Conservation (phyloP, 30 jellyfish, hydroid and myxozoan genomes). For the Catostylus mosaicus region DNA sequence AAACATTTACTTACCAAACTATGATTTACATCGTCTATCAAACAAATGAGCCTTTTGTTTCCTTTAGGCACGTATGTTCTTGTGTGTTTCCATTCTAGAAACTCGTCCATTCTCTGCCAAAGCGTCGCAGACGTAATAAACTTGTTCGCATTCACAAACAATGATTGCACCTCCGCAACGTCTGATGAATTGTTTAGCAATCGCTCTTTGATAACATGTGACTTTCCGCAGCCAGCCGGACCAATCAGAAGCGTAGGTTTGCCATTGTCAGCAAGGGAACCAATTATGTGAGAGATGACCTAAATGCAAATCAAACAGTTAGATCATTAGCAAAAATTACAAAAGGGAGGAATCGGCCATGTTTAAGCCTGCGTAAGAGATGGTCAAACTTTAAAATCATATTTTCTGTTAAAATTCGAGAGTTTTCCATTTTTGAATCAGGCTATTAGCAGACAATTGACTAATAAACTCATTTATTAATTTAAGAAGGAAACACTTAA, state of each 20-base stretch:
- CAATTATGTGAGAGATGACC: constrained; percentile 61
- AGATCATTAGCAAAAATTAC: too few species aligned
- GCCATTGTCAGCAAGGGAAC: constrained; percentile 55
- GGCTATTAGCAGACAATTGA: too few species aligned
- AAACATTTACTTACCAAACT: constrained; percentile 40
- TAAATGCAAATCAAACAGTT: too few species aligned
- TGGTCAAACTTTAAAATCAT: too few species aligned
- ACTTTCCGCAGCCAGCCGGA: constrained; percentile 81
- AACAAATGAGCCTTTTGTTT: constrained; percentile 76
- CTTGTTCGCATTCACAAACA: constrained; percentile 71
- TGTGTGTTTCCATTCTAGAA: constrained; percentile 85
- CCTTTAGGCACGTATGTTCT: constrained; percentile 71
- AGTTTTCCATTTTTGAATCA: too few species aligned
- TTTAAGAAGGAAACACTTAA: too few species aligned
- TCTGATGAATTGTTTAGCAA: constrained; percentile 59
- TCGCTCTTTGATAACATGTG: constrained; percentile 63
- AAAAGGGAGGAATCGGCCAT: too few species aligned
- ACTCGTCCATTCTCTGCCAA: constrained; percentile 76
- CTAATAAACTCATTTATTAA: too few species aligned
- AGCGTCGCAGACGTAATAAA: constrained; percentile 53
- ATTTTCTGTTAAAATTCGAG: too few species aligned
- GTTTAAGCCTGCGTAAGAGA: too few species aligned
- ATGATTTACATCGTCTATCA: constrained; percentile 71
- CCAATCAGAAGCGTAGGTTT: constrained; percentile 66
- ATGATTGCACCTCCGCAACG: constrained; percentile 65